Evolutionary conservation across 2,888 invertebrate species (phyloP).

Genomic region (Leptothorax acervorum): DNA sequence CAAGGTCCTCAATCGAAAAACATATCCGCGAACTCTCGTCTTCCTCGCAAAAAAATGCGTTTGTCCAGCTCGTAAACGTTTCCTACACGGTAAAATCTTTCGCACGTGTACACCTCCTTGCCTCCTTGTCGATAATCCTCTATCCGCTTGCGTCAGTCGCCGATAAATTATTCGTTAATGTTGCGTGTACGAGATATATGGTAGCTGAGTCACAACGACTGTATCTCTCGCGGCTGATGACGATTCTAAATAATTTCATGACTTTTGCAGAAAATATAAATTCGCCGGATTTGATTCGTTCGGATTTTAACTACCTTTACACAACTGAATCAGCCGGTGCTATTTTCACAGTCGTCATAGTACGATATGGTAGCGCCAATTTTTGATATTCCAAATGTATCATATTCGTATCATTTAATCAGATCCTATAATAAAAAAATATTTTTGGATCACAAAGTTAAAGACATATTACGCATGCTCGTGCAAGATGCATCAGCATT

Average conservation of each 20-base stretch:
- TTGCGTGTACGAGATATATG: constrained; percentile 18
- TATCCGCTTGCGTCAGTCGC: constrained; percentile 36
- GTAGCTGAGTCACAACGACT: constrained; percentile 33
- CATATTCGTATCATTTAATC: not conserved
- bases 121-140: constrained; percentile 9
- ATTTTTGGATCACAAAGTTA: constrained; percentile 9
- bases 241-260: not conserved
- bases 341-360: not conserved
- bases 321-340: not conserved
- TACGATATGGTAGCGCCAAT: not conserved
- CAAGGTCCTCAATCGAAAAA: constrained; percentile 18
- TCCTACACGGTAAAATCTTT: not conserved
- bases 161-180: constrained; percentile 51
- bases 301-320: constrained; percentile 8
- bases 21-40: not conserved
- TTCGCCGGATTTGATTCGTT: not conserved
- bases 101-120: not conserved
- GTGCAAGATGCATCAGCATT: constrained; percentile 43
- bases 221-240: not conserved
- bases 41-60: constrained; percentile 4
- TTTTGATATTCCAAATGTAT: not conserved
- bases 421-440: not conserved
- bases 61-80: not conserved
- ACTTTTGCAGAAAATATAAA: constrained; percentile 1
- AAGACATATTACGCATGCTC: constrained; percentile 20